Evolutionary conservation across 2,113 vertebrate species (phyloP), one percentile per base, ranked within the genome.

Genomic region (Sebastes fasciatus): DNA sequence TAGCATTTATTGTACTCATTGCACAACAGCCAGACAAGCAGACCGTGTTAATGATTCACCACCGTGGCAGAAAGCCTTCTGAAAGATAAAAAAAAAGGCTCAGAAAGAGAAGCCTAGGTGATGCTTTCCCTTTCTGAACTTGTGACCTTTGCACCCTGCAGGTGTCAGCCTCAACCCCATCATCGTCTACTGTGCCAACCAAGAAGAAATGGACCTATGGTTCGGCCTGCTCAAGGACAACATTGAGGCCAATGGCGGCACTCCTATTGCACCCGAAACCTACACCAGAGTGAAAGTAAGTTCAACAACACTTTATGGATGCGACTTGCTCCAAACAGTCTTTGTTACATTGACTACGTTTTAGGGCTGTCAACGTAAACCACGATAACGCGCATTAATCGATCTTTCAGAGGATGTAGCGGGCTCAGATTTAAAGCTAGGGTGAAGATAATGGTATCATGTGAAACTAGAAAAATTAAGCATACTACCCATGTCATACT

Each of bases 151-250:
- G 57, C 49, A 66, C 42, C 81, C 21, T 65, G 6, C 81, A 99
- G 98, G 98, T 89, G 97, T 98, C 0, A 95, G 96, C 90, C 95
- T 98, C 1, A 97, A 97, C 66, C 97, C 97, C 3, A 95, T 99
- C 76, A 94, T 97, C 0, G 95, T 99, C 78, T 96, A 98, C 89
- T 99, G 97, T 86, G 91, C 96, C 6, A 95, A 90, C n/a, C 95
- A 96, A 77, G 88, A 95, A 0, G 97, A 98, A 89, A 94, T 97
- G 91, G 95, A 93, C 87, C 89, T 87, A 58, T 99, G 98, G 98
- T 97, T 98, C 10, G 96, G 96, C 62, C 96, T 98, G 76, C 94
- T 99, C 68, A 96, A 96, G 66, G 97, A 97, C 78, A 97, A 98
- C 85, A 98, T 97, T 63, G 96, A 98, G 49, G 94, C 96, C 0